A percentile compares a stretch with the other conserved stretches of the same genome.
These are phyloP conservation scores for Fistularia tabacaria DNA, from an alignment of 2,797 vertebrate genomes.

Conservation along the genomic window DNA sequence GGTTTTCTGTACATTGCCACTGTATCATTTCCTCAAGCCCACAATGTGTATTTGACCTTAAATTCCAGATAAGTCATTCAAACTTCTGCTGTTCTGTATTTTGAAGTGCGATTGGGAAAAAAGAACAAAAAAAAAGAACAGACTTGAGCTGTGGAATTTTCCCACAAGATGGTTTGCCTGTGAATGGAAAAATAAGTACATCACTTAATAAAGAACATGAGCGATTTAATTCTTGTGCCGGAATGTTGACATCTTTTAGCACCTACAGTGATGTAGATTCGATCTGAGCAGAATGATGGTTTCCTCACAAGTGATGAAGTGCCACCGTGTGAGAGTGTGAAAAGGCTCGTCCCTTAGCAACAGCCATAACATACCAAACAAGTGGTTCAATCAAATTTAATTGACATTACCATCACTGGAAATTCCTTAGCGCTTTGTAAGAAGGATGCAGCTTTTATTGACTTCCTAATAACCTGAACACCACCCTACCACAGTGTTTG, in stretches of 20 bases:
- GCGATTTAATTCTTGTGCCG: neutral
- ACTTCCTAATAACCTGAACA: slow-evolving; percentile 14
- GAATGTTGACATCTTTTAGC: neutral
- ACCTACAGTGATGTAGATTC: neutral
- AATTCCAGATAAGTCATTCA: slow-evolving; percentile 15
- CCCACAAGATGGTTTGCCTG: slow-evolving; percentile 41
- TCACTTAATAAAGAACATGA: neutral
- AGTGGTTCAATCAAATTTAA: slow-evolving; percentile 14
- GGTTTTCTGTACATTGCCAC: too few relatives aligned
- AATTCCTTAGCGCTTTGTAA: slow-evolving; percentile 53
- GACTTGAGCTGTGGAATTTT: slow-evolving; percentile 13
- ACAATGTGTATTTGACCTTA: neutral
- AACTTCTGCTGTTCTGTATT: slow-evolving; percentile 30
- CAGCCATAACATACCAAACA: slow-evolving; percentile 36
- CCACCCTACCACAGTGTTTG: slow-evolving; percentile 31
- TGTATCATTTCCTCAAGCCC: too few relatives aligned
- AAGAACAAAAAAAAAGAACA: slow-evolving; percentile 6
- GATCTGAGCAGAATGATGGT: neutral
- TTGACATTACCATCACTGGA: slow-evolving; percentile 33
- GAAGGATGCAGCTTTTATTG: slow-evolving; percentile 22
- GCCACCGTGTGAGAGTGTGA: slow-evolving; percentile 12
- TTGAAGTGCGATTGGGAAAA: slow-evolving; percentile 42
- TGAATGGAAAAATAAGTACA: slow-evolving; percentile 26
- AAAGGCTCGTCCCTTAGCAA: slow-evolving; percentile 52
- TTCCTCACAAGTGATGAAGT: neutral